Percentiles rank a stretch among this genome's conserved stretches.
phyloP scores from a whole-genome alignment of 2,113 vertebrate genomes.

The Caloenas nicobarica region DNA sequence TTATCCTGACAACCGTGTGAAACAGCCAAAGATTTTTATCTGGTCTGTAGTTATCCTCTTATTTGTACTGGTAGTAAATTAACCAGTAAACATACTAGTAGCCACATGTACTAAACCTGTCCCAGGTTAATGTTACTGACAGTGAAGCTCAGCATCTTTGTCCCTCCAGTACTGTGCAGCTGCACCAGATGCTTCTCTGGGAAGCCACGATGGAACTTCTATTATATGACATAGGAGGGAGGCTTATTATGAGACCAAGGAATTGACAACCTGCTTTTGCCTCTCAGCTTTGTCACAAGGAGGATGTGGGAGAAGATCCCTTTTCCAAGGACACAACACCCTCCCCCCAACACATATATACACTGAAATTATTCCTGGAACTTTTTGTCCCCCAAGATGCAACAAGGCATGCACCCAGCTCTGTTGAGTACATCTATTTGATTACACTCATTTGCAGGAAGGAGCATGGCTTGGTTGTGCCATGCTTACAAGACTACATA shows the following conservation, averaged over 20 bases:
- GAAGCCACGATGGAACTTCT: background rate
- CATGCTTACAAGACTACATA: background rate
- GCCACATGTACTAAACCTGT: background rate
- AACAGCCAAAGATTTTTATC: background rate
- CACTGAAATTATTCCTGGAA: background rate
- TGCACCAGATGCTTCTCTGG: background rate
- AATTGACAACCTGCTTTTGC: background rate
- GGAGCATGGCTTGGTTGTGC: background rate
- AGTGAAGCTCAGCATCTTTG: background rate
- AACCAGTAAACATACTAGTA: background rate
- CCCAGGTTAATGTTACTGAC: background rate
- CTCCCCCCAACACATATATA: background rate
- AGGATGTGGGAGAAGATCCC: background rate
- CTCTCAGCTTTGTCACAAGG: background rate
- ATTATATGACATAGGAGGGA: background rate
- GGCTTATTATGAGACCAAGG: background rate
- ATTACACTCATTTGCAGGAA: background rate
- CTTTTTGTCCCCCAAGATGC: background rate
- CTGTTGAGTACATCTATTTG: background rate
- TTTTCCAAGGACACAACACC: background rate
- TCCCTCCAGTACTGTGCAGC: background rate
- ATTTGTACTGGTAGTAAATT: background rate
- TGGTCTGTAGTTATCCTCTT: background rate
- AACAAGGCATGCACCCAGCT: background rate
- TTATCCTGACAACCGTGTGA: background rate